These are phyloP conservation scores for Thamnophis sirtalis DNA, from an alignment of 2,113 vertebrate species.

Conservation along the genomic window DNA sequence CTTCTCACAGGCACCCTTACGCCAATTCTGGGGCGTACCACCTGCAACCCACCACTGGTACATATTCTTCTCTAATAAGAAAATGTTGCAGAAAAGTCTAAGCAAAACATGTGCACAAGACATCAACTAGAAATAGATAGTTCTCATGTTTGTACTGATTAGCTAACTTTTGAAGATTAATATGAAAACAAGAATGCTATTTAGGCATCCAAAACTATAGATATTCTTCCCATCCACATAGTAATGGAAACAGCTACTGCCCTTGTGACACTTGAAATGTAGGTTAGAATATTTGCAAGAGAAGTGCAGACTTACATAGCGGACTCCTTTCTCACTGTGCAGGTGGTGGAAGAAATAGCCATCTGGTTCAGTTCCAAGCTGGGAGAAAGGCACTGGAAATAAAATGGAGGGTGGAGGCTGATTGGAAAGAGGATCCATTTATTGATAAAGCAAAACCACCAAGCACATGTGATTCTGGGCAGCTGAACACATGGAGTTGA, in stretches of 20 bases:
- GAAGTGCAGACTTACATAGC: neutral
- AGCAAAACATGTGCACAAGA: neutral
- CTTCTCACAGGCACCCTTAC: too few relatives aligned
- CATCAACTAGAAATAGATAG: neutral
- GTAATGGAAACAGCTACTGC: neutral
- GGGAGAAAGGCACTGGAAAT: too few relatives aligned
- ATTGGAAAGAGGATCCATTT: too few relatives aligned
- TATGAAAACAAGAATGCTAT: neutral
- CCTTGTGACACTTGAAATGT: neutral
- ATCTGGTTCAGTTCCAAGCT: too few relatives aligned
- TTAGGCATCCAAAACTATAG: neutral
- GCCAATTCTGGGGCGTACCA: too few relatives aligned
- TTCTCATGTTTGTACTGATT: neutral
- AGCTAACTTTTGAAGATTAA: neutral
- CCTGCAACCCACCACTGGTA: too few relatives aligned
- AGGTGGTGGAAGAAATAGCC: too few relatives aligned
- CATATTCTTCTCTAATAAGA: neutral
- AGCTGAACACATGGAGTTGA: too few relatives aligned
- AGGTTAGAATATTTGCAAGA: neutral
- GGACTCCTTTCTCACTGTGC: neutral
- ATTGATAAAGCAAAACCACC: too few relatives aligned
- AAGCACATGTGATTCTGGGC: too few relatives aligned
- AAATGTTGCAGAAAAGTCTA: neutral
- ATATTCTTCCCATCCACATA: neutral
- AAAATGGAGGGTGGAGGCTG: too few relatives aligned